These are phyloP conservation scores for Falco biarmicus DNA, from an alignment of 2,797 vertebrate genomes.

Conservation along the genomic window DNA sequence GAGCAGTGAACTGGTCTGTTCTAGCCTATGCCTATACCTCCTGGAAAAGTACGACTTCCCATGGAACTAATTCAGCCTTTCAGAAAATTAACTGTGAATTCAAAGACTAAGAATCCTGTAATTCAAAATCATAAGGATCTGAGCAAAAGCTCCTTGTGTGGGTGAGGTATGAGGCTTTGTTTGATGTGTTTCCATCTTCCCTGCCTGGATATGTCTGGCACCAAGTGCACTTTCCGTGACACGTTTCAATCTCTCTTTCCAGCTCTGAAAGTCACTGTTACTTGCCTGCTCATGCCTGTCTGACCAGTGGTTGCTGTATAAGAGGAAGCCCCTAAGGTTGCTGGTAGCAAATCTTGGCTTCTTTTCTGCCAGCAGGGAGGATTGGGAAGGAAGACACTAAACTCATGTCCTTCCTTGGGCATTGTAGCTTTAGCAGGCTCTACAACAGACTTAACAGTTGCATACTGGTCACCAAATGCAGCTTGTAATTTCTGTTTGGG, in stretches of 20 bases:
- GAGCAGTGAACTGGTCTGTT: slow-evolving; percentile 1
- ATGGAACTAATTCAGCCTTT: background rate
- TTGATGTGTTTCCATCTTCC: slow-evolving; percentile 29
- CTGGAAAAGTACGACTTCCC: background rate
- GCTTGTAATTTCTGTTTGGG: background rate
- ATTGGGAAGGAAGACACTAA: background rate
- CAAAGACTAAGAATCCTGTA: slow-evolving; percentile 5
- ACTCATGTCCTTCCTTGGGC: background rate
- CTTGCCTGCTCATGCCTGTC: background rate
- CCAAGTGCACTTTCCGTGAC: background rate
- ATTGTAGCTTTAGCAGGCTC: background rate
- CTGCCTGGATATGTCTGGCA: background rate
- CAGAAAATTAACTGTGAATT: background rate
- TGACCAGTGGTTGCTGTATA: background rate
- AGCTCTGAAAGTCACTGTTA: background rate
- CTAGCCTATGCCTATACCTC: background rate
- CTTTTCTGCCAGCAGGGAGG: background rate
- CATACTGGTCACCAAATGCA: background rate
- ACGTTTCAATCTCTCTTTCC: background rate
- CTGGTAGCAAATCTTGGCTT: background rate
- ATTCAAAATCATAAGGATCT: background rate
- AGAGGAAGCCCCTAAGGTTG: background rate
- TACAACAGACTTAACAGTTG: background rate
- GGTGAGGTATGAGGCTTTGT: background rate
- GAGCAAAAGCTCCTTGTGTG: background rate